Base-by-base conservation (phyloP, 1,140 invertebrate species). In the Pachypsylla venusta region DNA sequence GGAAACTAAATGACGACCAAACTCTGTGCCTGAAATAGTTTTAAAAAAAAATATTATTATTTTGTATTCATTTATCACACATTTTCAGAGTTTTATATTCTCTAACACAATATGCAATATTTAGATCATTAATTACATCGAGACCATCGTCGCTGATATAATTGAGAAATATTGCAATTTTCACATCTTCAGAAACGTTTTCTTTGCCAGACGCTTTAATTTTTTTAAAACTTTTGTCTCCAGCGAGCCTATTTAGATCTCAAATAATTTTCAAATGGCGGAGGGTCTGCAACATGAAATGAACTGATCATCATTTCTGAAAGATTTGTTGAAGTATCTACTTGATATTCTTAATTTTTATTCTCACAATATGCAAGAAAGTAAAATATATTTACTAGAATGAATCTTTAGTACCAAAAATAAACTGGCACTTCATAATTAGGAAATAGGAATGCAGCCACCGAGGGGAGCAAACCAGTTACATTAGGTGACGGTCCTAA, bases 1-100 rank as follows among this genome's bases (percentile, higher is more conserved):
- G 75, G 87, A 85, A 39, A 94, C 93, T 60, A 97, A 78, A 74
- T 97, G 92, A 67, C 85, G 84, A 12, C 93, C 93, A 73, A 98
- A 97, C 1, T 89, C 85, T n/a, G 93, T 95, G 24, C 88, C 42
- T 48, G 16, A 22, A 19, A n/a, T n/a, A n/a, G n/a, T n/a, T n/a
- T n/a, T n/a, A n/a, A n/a, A n/a, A n/a, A n/a, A n/a, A n/a, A n/a
- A n/a, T n/a, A n/a, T n/a, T n/a, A n/a, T n/a, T n/a, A n/a, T n/a
- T n/a, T n/a, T n/a, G n/a, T n/a, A n/a, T n/a, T n/a, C n/a, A n/a
- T n/a, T n/a, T n/a, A n/a, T n/a, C n/a, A n/a, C n/a, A n/a, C n/a
- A n/a, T n/a, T n/a, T n/a, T n/a, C n/a, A n/a, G n/a, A n/a, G n/a
- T n/a, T n/a, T n/a, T n/a, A n/a, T n/a, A n/a, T n/a, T n/a, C n/a